Evolutionary conservation across 2,113 vertebrate genomes (phyloP).

Genomic region (Vulpes ferrilata): DNA sequence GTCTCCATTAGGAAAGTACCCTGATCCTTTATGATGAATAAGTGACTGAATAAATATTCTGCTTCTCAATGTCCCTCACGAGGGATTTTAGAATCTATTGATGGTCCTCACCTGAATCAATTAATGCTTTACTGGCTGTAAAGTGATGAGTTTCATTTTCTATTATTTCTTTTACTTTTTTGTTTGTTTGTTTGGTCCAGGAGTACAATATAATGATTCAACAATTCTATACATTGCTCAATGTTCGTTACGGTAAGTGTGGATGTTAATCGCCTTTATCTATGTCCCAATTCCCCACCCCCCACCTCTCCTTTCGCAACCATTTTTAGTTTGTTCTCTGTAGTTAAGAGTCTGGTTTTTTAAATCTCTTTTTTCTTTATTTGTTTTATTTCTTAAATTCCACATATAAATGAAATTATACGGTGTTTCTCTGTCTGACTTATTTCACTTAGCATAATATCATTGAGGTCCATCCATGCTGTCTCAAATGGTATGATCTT

Average conservation of each 20-base stretch:
- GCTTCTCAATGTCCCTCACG: not conserved
- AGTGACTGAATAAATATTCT: not conserved
- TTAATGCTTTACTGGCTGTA: not conserved
- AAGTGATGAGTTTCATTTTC: not conserved
- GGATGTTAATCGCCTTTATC: not conserved
- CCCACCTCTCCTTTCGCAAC: not conserved
- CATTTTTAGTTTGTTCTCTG: not conserved
- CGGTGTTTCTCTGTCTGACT: not conserved
- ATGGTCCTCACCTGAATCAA: not conserved
- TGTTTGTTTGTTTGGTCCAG: not conserved
- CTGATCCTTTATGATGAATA: not conserved
- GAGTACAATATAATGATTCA: not conserved
- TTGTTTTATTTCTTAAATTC: not conserved
- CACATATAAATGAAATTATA: not conserved
- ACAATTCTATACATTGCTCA: not conserved
- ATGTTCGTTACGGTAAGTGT: not conserved
- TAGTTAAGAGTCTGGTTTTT: not conserved
- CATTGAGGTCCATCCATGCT: not conserved
- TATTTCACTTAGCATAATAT: not conserved
- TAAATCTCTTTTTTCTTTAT: not conserved
- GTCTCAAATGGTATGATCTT: not conserved
- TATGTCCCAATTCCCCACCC: not conserved
- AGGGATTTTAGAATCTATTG: not conserved
- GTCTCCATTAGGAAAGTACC: not conserved
- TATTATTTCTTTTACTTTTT: not conserved